These are phyloP conservation scores for Brotula barbata DNA, from an alignment of 2,797 vertebrate genomes.

Conservation along the genomic window DNA sequence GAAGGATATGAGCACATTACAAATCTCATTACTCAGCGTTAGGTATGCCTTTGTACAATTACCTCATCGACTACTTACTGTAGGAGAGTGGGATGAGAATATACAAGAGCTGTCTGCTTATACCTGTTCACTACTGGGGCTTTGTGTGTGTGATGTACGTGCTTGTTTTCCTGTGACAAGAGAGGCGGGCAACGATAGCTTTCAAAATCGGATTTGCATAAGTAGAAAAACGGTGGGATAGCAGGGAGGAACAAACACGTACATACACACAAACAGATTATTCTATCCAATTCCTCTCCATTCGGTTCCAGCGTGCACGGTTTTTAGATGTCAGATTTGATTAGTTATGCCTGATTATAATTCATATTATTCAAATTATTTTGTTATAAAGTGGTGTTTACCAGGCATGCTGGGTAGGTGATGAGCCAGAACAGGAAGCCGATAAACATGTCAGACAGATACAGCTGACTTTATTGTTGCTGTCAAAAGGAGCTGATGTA, in stretches of 20 bases:
- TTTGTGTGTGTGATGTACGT: background rate
- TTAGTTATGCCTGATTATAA: conserved; percentile 62
- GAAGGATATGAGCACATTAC: conserved; percentile 78
- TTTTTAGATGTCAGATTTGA: conserved; percentile 59
- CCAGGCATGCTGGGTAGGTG: conserved; percentile 24
- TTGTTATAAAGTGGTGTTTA: conserved; percentile 54
- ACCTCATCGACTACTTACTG: conserved; percentile 51
- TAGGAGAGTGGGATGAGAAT: conserved; percentile 32
- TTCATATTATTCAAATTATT: conserved; percentile 63
- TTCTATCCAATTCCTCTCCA: conserved; percentile 23
- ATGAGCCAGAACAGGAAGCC: conserved; percentile 38
- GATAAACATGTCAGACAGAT: conserved; percentile 61
- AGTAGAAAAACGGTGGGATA: conserved; percentile 36
- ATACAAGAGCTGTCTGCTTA: conserved; percentile 17
- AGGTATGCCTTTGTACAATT: conserved; percentile 65
- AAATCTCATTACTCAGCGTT: conserved; percentile 83
- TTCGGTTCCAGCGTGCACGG: conserved; percentile 34
- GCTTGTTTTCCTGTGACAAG: conserved; percentile 12
- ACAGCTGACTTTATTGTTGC: conserved; percentile 38
- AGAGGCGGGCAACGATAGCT: conserved; percentile 11
- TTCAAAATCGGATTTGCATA: conserved; percentile 50
- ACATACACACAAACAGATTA: conserved; percentile 43
- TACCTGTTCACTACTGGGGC: conserved; percentile 8
- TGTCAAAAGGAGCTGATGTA: conserved; percentile 48
- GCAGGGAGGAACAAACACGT: conserved; percentile 24